phyloP scores from a whole-genome alignment of 1,140 invertebrate genomes.

The Habropoda laboriosa region DNA sequence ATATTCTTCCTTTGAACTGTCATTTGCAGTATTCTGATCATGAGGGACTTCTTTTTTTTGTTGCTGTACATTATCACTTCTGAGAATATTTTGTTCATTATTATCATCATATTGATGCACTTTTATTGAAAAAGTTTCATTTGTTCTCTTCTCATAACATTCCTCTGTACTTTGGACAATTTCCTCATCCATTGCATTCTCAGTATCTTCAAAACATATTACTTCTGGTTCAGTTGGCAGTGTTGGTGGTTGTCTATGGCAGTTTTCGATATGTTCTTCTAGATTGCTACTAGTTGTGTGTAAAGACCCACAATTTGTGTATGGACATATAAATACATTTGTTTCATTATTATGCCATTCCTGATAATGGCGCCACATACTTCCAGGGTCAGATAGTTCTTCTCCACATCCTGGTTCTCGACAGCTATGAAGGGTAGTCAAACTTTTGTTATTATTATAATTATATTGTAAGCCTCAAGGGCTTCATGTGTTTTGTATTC shows the following conservation, averaged over 20 bases:
- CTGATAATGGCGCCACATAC: slow-evolving; percentile 81
- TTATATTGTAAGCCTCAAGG: slow-evolving; percentile 74
- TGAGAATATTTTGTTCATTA: slow-evolving; percentile 60
- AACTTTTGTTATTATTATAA: background rate
- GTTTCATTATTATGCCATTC: slow-evolving; percentile 80
- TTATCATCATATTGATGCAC: slow-evolving; percentile 60
- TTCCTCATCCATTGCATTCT: slow-evolving; percentile 72
- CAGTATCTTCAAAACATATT: slow-evolving; percentile 78
- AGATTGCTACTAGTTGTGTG: slow-evolving; percentile 76
- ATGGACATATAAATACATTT: slow-evolving; percentile 78
- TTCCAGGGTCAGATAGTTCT: slow-evolving; percentile 78
- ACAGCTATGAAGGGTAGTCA: slow-evolving; percentile 66
- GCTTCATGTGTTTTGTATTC: slow-evolving; percentile 79
- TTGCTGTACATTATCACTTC: slow-evolving; percentile 56
- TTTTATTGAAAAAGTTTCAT: slow-evolving; percentile 61
- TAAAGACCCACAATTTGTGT: slow-evolving; percentile 77
- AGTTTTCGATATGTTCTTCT: slow-evolving; percentile 78
- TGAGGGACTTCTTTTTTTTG: slow-evolving; percentile 48
- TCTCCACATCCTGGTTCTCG: slow-evolving; percentile 79
- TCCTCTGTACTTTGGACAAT: slow-evolving; percentile 66
- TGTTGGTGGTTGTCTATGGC: slow-evolving; percentile 74
- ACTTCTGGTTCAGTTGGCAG: slow-evolving; percentile 79
- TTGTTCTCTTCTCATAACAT: slow-evolving; percentile 67
- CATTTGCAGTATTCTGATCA: slow-evolving; percentile 45
- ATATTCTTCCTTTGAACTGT: slow-evolving; percentile 59